Percentiles rank a stretch among this genome's conserved stretches.
Evolutionary conservation across 2,797 vertebrate genomes (phyloP).

Genomic region (Uromys caudimaculatus): DNA sequence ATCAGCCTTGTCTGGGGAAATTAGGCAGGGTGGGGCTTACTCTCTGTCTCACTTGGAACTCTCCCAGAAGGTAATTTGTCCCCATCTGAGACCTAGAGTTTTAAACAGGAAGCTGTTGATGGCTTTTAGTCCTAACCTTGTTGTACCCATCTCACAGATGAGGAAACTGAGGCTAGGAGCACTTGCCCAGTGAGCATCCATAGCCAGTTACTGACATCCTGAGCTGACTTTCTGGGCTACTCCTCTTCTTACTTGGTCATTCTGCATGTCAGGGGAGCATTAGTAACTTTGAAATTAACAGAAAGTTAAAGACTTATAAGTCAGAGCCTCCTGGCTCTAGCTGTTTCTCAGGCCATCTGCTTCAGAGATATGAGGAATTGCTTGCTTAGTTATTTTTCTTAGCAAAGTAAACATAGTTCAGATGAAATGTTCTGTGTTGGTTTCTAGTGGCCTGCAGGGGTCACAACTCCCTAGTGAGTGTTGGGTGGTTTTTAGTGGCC

Average conservation of each 20-base stretch:
- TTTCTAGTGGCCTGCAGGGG: not conserved
- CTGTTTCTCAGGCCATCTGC: not conserved
- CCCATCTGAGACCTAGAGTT: not conserved
- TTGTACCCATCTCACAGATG: constrained; percentile 18
- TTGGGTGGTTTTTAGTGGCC: not conserved
- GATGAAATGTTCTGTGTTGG: not conserved
- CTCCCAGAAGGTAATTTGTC: not conserved
- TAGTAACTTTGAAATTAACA: not conserved
- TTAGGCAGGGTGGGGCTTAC: not conserved
- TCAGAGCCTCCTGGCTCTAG: not conserved
- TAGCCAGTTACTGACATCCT: not conserved
- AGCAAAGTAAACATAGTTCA: not conserved
- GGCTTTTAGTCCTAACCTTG: not conserved
- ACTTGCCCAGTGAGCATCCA: not conserved
- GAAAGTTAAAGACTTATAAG: not conserved
- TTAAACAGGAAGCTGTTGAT: not conserved
- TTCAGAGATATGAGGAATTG: not conserved
- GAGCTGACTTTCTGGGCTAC: not conserved
- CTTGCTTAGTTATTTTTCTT: not conserved
- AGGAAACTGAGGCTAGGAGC: not conserved
- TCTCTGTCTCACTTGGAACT: not conserved
- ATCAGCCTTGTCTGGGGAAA: not conserved
- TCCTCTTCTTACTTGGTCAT: not conserved
- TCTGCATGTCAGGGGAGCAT: too few relatives aligned
- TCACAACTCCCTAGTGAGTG: not conserved